Conservation (phyloP, 2,113 vertebrate genomes). For the Malaclemys terrapin region DNA sequence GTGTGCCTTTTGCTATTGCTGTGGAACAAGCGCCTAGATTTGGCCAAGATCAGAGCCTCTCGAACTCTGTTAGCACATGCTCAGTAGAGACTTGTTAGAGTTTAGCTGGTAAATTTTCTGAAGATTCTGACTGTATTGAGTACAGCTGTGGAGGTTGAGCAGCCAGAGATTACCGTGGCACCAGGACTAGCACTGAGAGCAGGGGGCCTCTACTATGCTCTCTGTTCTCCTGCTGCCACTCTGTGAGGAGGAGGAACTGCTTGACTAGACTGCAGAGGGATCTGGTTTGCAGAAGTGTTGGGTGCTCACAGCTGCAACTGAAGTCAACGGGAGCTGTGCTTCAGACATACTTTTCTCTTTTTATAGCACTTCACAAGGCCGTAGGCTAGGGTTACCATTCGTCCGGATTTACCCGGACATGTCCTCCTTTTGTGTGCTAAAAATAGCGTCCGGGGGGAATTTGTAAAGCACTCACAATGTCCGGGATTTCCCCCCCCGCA, state of each 20-base stretch:
- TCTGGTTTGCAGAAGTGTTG: background rate
- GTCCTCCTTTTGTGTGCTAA: no score
- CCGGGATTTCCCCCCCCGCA: no score
- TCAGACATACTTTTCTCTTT: background rate
- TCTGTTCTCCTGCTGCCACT: background rate
- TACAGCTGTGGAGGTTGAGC: fast-evolving
- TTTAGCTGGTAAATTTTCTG: background rate
- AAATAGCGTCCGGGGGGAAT: no score
- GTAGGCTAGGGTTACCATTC: no score
- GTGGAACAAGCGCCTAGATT: background rate
- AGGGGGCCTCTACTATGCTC: background rate
- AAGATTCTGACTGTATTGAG: background rate
- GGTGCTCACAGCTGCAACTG: background rate
- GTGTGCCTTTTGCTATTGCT: background rate
- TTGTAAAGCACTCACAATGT: no score
- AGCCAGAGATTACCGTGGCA: background rate
- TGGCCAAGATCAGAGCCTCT: background rate
- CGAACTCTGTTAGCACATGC: background rate
- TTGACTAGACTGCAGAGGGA: background rate
- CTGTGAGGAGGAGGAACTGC: background rate
- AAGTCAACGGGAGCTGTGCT: slow-evolving; percentile 7
- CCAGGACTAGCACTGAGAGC: background rate
- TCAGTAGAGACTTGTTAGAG: background rate
- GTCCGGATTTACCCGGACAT: no score
- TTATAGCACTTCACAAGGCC: background rate